Conservation (phyloP, 2,113 vertebrate genomes). For the Rhabdornis inornatus region DNA sequence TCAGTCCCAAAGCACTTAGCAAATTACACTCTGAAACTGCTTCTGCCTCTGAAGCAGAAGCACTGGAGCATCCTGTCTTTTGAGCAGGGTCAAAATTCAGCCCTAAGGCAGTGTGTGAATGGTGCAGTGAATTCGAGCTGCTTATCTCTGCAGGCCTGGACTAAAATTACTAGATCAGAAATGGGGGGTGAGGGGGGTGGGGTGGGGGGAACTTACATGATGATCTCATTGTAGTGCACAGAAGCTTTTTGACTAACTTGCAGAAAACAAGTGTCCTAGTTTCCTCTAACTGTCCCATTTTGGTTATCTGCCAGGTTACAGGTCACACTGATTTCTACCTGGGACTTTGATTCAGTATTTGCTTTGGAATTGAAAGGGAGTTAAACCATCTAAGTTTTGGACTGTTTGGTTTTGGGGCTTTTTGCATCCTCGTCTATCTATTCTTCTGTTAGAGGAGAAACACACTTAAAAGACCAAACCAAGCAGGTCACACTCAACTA, state of each 20-base stretch:
- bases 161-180: slow-evolving; percentile 50
- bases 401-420: background rate
- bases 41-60: slow-evolving; percentile 47
- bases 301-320: background rate
- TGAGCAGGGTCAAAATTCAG: slow-evolving; percentile 54
- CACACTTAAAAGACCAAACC: background rate
- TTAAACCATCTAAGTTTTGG: background rate
- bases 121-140: slow-evolving; percentile 14
- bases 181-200: background rate
- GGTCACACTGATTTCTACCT: background rate
- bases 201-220: background rate
- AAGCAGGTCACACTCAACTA: background rate
- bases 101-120: slow-evolving; percentile 29
- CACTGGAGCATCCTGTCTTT: slow-evolving; percentile 23
- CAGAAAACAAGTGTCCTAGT: slow-evolving; percentile 31
- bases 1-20: slow-evolving; percentile 63
- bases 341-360: background rate
- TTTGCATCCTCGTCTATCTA: background rate
- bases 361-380: background rate
- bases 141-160: slow-evolving; percentile 31
- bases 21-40: slow-evolving; percentile 55
- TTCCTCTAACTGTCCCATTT: slow-evolving; percentile 3
- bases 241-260: background rate
- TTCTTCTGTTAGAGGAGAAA: background rate
- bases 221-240: slow-evolving; percentile 12